Conservation (phyloP, 2,797 vertebrate genomes). For the Gila robusta region DNA sequence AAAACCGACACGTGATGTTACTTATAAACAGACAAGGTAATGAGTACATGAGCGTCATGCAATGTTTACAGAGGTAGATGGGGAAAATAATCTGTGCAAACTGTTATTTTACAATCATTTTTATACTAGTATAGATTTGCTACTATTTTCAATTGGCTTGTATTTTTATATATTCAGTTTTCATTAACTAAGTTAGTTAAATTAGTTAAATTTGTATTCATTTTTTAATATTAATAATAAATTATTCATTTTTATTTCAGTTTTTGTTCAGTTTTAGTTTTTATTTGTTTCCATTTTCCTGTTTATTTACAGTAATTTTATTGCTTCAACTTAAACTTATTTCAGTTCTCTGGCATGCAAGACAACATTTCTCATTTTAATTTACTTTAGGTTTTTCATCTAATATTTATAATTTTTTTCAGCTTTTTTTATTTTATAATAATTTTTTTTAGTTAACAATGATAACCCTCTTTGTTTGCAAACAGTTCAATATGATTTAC, state of each 20-base stretch:
- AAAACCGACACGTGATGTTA: constrained; percentile 34
- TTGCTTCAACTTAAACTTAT: neutral
- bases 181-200: neutral
- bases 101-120: neutral
- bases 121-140: neutral
- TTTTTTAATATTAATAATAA: neutral
- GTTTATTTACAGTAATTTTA: neutral
- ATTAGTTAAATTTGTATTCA: neutral
- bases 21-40: constrained; percentile 26
- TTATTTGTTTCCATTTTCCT: neutral
- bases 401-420: neutral
- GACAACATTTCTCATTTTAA: neutral
- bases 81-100: neutral
- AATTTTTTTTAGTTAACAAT: neutral
- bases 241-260: no score
- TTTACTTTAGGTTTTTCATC: neutral
- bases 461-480: neutral
- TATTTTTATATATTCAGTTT: neutral
- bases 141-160: neutral
- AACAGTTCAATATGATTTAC: neutral
- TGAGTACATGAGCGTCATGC: neutral
- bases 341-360: neutral
- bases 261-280: neutral
- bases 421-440: neutral
- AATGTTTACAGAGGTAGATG: neutral